phyloP scores from a whole-genome alignment of 2,888 invertebrate genomes.

The Cylindroiulus punctatus region DNA sequence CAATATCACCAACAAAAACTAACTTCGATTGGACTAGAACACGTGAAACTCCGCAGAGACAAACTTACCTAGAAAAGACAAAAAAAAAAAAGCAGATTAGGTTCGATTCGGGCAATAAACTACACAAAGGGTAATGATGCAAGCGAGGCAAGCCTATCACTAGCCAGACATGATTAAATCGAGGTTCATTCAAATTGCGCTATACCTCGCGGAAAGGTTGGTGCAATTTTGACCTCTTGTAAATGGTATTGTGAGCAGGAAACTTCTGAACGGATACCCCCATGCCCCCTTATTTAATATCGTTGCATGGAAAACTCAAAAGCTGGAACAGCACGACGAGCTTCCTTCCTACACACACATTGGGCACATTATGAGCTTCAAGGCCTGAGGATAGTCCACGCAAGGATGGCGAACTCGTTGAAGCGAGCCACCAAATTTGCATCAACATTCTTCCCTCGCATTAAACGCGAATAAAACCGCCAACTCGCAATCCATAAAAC shows the following conservation, averaged over 20 bases:
- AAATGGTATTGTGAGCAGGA: too few relatives aligned
- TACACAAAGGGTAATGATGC: background rate
- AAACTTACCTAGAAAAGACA: background rate
- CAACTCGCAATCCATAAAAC: background rate
- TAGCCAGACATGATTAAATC: background rate
- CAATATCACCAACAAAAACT: background rate
- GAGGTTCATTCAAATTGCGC: background rate
- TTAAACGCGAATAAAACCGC: conserved; percentile 1
- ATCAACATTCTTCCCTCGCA: background rate
- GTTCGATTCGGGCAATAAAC: background rate
- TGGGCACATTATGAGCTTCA: too few relatives aligned
- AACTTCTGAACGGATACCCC: too few relatives aligned
- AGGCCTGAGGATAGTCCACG: background rate
- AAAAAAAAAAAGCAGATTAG: background rate
- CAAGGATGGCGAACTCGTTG: background rate
- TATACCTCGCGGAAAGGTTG: too few relatives aligned
- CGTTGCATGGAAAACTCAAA: background rate
- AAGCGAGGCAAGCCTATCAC: too few relatives aligned
- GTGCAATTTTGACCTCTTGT: too few relatives aligned
- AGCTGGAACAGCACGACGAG: background rate
- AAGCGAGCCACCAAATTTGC: background rate
- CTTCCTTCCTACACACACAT: background rate
- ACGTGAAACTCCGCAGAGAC: too few relatives aligned
- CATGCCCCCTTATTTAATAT: background rate
- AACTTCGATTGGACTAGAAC: too few relatives aligned